These are phyloP conservation scores for Vespertilio murinus DNA, from an alignment of 2,797 vertebrate species.

Conservation along the genomic window DNA sequence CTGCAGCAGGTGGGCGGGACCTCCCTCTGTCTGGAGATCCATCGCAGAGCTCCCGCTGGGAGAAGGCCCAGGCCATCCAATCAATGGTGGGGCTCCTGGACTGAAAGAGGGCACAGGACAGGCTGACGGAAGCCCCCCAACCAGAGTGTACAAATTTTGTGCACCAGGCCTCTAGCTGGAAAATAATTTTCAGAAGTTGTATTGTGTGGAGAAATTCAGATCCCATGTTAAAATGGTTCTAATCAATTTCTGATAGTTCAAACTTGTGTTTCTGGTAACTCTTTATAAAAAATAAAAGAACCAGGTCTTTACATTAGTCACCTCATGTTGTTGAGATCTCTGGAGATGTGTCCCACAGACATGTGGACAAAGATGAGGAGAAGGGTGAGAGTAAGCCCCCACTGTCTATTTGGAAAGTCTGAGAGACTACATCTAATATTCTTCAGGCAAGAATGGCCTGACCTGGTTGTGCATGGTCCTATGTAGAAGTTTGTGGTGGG, in stretches of 20 bases:
- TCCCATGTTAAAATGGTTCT: background rate
- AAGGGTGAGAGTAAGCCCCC: background rate
- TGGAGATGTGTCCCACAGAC: background rate
- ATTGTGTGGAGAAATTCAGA: background rate
- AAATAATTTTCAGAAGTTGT: constrained; percentile 2
- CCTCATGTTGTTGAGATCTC: background rate
- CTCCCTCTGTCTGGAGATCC: too few species aligned
- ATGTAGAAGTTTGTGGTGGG: background rate
- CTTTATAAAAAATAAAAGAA: background rate
- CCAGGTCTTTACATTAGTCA: fast-evolving
- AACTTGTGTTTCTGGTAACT: constrained; percentile 3
- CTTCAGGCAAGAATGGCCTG: background rate
- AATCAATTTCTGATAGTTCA: background rate
- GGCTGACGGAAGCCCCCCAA: too few species aligned
- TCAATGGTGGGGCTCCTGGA: too few species aligned
- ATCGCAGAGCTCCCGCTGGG: too few species aligned
- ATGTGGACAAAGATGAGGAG: background rate
- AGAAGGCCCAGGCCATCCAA: too few species aligned
- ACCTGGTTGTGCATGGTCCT: background rate
- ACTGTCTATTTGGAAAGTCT: background rate
- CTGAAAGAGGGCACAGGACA: too few species aligned
- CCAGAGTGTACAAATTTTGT: too few species aligned
- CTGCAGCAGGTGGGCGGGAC: too few species aligned
- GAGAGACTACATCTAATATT: background rate
- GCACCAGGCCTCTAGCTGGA: background rate